These are phyloP conservation scores for Dendrocopos noguchii DNA, from an alignment of 2,113 vertebrate species.

Conservation along the genomic window DNA sequence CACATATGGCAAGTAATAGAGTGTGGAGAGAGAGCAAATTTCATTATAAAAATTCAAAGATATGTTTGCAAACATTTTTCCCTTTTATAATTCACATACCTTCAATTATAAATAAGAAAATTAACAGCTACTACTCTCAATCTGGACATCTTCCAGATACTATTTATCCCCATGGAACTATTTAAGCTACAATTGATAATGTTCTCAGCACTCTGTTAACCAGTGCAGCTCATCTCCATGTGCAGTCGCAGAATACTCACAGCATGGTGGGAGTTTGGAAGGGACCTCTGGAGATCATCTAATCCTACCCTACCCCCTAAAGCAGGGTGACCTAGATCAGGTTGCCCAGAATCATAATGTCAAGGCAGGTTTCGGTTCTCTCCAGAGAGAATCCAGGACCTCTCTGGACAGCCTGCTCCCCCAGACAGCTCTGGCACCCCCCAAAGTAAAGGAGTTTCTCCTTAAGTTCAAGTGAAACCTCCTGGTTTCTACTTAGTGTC, in stretches of 20 bases:
- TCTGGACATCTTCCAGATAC: constrained; percentile 1
- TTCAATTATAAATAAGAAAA: constrained; percentile 5
- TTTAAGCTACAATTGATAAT: neutral
- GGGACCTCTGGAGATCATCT: neutral
- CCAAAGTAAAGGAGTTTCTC: neutral
- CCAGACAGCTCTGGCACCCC: neutral
- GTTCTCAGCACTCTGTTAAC: neutral
- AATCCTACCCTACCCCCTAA: neutral
- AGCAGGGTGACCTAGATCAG: neutral
- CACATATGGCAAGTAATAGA: neutral
- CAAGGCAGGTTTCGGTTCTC: neutral
- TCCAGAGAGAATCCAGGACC: neutral
- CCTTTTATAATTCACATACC: neutral
- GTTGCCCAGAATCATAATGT: neutral
- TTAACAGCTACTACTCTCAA: neutral
- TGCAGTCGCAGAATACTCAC: neutral
- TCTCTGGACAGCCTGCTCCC: neutral
- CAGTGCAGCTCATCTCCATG: neutral
- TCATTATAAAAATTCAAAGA: neutral
- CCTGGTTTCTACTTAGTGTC: neutral
- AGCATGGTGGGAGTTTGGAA: neutral
- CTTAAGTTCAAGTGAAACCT: neutral
- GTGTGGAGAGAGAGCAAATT: neutral
- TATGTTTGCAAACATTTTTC: constrained; percentile 11
- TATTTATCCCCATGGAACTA: neutral